Percentiles rank a stretch among this genome's conserved stretches.
phyloP scores from a whole-genome alignment of 2,888 invertebrate species.

The Dione vanillae region DNA sequence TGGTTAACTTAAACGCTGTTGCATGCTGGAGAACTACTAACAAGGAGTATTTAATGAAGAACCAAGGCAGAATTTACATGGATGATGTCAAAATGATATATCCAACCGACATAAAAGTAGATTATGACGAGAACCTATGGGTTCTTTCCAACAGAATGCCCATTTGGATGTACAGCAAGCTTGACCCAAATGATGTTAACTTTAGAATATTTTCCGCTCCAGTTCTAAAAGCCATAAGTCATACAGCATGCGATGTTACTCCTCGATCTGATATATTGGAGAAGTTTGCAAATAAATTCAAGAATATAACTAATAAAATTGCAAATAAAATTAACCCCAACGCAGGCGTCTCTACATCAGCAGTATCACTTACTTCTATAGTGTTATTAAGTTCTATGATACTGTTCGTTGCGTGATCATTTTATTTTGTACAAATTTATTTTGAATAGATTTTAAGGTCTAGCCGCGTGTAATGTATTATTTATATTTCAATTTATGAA shows the following conservation, averaged over 20 bases:
- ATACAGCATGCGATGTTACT: conserved; percentile 88
- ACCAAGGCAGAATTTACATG: conserved; percentile 89
- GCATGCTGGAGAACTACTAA: conserved; percentile 91
- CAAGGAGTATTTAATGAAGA: conserved; percentile 86
- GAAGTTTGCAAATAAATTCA: conserved; percentile 79
- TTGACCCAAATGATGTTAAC: conserved; percentile 87
- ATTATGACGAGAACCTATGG: conserved; percentile 88
- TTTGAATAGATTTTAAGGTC: conserved; percentile 9
- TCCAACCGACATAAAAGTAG: conserved; percentile 91
- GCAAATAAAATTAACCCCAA: conserved; percentile 61
- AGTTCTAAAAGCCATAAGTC: conserved; percentile 87
- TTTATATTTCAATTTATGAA: neutral
- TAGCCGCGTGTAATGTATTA: conserved; percentile 1
- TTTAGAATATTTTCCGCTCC: conserved; percentile 89
- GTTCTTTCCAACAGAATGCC: conserved; percentile 89
- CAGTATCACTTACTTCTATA: conserved; percentile 54
- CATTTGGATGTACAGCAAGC: conserved; percentile 86
- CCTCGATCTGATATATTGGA: conserved; percentile 83
- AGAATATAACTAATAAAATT: conserved; percentile 72
- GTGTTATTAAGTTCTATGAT: conserved; percentile 30
- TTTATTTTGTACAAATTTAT: conserved; percentile 22
- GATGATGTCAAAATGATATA: conserved; percentile 89
- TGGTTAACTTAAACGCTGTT: conserved; percentile 90
- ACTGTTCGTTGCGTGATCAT: conserved; percentile 30
- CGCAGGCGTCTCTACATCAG: conserved; percentile 51